Conservation (phyloP, 2,888 invertebrate genomes). For the Alsophila aescularia region DNA sequence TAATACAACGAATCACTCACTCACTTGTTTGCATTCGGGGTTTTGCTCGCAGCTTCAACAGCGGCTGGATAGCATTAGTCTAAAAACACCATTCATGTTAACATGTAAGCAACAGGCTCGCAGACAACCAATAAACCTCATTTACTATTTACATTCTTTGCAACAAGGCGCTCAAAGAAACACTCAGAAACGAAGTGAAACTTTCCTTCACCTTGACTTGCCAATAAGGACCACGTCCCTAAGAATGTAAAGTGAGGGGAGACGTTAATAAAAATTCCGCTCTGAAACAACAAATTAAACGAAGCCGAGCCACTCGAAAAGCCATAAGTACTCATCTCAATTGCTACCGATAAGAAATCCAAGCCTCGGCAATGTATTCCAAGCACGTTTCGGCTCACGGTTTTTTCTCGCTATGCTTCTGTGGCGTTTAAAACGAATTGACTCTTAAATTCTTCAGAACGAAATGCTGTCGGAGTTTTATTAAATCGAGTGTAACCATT, state of each 20-base stretch:
- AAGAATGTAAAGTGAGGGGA: slow-evolving; percentile 79
- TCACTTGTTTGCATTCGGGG: too few species aligned
- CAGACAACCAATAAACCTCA: slow-evolving; percentile 4
- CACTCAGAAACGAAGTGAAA: slow-evolving; percentile 53
- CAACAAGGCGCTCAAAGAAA: slow-evolving; percentile 43
- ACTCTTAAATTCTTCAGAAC: slow-evolving; percentile 83
- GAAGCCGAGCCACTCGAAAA: slow-evolving; percentile 84
- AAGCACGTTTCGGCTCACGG: slow-evolving; percentile 82
- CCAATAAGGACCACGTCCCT: slow-evolving; percentile 65
- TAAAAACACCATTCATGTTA: not conserved
- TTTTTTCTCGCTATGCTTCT: slow-evolving; percentile 80
- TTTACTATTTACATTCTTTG: slow-evolving; percentile 20
- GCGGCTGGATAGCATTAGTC: too few species aligned
- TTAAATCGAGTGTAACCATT: slow-evolving; percentile 85
- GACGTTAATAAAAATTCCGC: slow-evolving; percentile 83
- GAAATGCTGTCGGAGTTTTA: slow-evolving; percentile 83
- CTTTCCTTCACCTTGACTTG: slow-evolving; percentile 63
- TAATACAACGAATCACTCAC: too few species aligned
- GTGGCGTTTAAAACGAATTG: slow-evolving; percentile 83
- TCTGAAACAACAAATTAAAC: slow-evolving; percentile 84
- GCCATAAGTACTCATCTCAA: slow-evolving; percentile 85
- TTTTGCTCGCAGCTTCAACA: too few species aligned
- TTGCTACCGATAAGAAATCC: slow-evolving; percentile 84
- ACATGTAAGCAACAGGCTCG: slow-evolving; percentile 2
- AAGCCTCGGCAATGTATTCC: slow-evolving; percentile 82